Evolutionary conservation across 2,888 invertebrate species (phyloP).

Genomic region (Mythimna lalbum): DNA sequence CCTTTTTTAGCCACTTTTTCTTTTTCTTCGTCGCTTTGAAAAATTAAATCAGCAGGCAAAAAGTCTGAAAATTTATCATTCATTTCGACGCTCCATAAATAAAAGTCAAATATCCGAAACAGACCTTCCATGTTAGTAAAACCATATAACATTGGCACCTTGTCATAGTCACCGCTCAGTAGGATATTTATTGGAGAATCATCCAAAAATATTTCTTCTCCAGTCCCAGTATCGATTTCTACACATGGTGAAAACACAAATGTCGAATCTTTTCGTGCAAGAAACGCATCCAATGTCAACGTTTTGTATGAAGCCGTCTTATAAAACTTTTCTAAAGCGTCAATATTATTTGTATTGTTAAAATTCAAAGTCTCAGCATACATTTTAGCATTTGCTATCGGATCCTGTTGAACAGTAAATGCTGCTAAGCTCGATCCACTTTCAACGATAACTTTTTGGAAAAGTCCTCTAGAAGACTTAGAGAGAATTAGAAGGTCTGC

Average conservation of each 20-base stretch:
- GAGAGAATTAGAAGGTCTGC: conserved; percentile 70
- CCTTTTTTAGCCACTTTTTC: conserved; percentile 65
- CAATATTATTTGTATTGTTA: conserved; percentile 67
- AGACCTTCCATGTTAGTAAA: conserved; percentile 69
- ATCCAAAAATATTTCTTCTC: conserved; percentile 65
- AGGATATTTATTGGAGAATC: conserved; percentile 72
- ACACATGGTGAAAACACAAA: conserved; percentile 64
- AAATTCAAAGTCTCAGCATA: conserved; percentile 68
- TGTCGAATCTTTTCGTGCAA: conserved; percentile 56
- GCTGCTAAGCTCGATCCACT: conserved; percentile 67
- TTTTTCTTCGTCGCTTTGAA: conserved; percentile 65
- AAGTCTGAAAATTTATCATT: conserved; percentile 77
- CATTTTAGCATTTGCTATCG: conserved; percentile 69
- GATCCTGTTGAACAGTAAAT: conserved; percentile 69
- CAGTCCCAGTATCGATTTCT: conserved; percentile 55
- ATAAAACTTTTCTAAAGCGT: conserved; percentile 74
- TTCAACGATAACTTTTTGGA: conserved; percentile 72
- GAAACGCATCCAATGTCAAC: conserved; percentile 62
- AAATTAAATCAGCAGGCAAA: conserved; percentile 73
- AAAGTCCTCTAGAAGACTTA: conserved; percentile 66
- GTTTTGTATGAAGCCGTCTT: conserved; percentile 52
- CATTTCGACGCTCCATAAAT: conserved; percentile 65
- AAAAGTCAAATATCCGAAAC: conserved; percentile 30
- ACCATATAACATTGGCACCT: conserved; percentile 68
- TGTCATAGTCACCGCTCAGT: conserved; percentile 64